Evolutionary conservation across 2,888 invertebrate genomes (phyloP).

Genomic region (Pseudococcus viburni): DNA sequence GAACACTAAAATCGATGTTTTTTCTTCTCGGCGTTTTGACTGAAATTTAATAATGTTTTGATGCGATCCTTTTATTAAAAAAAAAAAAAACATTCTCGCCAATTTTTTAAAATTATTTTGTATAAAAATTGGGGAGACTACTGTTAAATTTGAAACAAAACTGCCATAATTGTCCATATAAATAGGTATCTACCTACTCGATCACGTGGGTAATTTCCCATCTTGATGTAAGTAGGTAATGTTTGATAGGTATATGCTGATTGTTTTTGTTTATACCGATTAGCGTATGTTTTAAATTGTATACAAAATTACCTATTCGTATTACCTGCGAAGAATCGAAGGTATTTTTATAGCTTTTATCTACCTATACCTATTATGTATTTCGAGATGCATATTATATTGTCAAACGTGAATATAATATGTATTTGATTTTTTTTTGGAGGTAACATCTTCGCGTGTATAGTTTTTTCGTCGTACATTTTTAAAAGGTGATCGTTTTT

Average conservation of each 20-base stretch:
- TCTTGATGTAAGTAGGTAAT: too few species aligned
- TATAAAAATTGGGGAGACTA: neutral
- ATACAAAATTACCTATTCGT: neutral
- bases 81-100: too few species aligned
- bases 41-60: too few species aligned
- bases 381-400: neutral
- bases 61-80: too few species aligned
- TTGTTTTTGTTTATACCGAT: too few species aligned
- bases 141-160: neutral
- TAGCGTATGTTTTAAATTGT: neutral
- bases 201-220: too few species aligned
- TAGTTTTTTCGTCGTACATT: slow-evolving; percentile 2
- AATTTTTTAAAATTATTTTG: too few species aligned
- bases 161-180: neutral
- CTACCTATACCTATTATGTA: neutral
- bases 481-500: slow-evolving; percentile 25
- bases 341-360: neutral
- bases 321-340: neutral
- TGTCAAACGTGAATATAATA: neutral
- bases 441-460: slow-evolving; percentile 23
- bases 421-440: slow-evolving; percentile 10
- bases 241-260: too few species aligned
- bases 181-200: neutral
- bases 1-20: neutral
- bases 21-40: neutral